phyloP scores from a whole-genome alignment of 2,888 invertebrate genomes.

The Nomada flava region DNA sequence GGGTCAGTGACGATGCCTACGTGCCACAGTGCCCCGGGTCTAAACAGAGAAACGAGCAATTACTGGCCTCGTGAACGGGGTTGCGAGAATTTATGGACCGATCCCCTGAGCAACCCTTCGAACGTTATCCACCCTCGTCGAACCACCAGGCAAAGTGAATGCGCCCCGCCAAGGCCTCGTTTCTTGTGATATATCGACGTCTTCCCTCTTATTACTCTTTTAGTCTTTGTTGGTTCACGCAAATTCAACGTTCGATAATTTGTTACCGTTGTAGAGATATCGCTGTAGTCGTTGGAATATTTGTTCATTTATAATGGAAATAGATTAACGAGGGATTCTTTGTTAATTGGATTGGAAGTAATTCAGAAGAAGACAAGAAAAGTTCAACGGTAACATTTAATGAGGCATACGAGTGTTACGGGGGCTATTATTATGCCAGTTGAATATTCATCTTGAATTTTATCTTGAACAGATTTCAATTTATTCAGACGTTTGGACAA shows the following conservation, averaged over 20 bases:
- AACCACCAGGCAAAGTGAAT: slow-evolving; percentile 52
- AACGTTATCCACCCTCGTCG: slow-evolving; percentile 43
- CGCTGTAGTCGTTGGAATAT: no score
- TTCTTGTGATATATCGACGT: slow-evolving; percentile 41
- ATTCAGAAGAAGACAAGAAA: no score
- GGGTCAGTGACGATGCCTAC: slow-evolving; percentile 63
- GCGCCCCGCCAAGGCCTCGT: slow-evolving; percentile 16
- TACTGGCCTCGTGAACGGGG: slow-evolving; percentile 43
- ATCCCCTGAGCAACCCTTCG: slow-evolving; percentile 62
- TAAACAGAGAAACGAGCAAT: slow-evolving; percentile 68
- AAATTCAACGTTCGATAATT: slow-evolving; percentile 6
- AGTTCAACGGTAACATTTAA: no score
- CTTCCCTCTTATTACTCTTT: no score
- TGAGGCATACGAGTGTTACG: no score
- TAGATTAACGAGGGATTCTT: no score
- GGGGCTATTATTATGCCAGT: no score
- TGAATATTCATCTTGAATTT: no score
- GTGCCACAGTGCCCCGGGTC: slow-evolving; percentile 49
- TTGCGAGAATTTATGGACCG: slow-evolving; percentile 61
- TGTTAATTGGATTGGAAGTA: no score
- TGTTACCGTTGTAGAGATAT: background rate
- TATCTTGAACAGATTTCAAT: no score
- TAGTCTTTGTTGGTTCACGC: background rate
- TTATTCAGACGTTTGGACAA: no score
- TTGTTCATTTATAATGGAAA: no score